A percentile compares a stretch with the other conserved stretches of the same genome.
These are phyloP conservation scores for Scomberomorus guttatus DNA, from an alignment of 2,797 vertebrate genomes.

Conservation along the genomic window DNA sequence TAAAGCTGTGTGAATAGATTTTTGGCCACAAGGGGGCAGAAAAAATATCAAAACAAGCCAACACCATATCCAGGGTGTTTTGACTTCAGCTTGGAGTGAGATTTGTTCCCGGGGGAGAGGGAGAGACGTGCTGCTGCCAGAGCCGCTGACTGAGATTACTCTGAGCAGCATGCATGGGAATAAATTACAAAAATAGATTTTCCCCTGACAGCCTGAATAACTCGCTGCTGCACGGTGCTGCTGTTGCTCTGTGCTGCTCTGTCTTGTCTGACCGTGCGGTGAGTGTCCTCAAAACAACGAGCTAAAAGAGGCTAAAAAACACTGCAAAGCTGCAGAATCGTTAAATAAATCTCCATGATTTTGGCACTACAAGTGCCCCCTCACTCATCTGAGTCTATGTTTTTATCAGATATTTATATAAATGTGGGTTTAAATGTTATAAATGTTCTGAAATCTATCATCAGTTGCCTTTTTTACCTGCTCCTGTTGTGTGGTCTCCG, in stretches of 20 bases:
- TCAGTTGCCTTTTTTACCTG: constrained; percentile 81
- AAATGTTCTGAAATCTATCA: neutral
- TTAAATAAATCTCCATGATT: neutral
- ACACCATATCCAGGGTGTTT: neutral
- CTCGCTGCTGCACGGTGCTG: no score
- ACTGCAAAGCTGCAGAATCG: neutral
- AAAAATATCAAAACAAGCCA: neutral
- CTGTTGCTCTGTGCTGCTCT: no score
- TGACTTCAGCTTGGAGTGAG: no score
- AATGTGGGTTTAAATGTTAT: neutral
- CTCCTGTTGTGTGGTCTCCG: constrained; percentile 94
- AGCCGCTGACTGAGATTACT: no score
- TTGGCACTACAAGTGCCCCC: neutral
- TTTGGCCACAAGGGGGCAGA: neutral
- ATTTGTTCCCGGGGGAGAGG: no score
- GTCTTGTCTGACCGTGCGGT: no score
- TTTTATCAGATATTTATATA: no score
- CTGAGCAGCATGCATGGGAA: no score
- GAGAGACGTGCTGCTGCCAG: no score
- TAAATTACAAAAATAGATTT: no score
- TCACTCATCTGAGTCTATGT: neutral
- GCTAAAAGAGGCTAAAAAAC: neutral
- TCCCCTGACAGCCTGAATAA: no score
- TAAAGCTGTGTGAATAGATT: neutral
- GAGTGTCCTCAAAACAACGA: neutral